Base-by-base conservation (phyloP, 1,140 invertebrate genomes). In the Coptotermes formosanus region DNA sequence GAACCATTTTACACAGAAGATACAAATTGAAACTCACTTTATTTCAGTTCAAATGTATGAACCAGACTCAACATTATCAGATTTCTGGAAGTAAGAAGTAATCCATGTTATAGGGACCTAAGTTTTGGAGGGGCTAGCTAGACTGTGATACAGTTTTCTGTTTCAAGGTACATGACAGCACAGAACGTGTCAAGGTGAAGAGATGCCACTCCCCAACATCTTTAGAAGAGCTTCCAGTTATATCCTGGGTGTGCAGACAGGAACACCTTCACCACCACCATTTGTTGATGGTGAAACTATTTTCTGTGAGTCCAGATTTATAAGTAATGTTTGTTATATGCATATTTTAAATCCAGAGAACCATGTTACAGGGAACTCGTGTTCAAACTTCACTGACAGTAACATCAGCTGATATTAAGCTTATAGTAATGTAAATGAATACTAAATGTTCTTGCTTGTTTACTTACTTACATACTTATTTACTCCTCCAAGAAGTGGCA, bases 201-300 rank as follows among this genome's bases (percentile, higher is more conserved):
- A 82, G 55, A 86, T 86, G 86, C 83, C 86, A 69, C 48, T 86
- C 9, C 82, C 52, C 8, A 86, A 52, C 55, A 84, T 86, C 9
- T 83, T 86, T 38, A 86, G 32, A 30, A 83, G 64, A 64, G 86
- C 86, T 43, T 86, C 86, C 11, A 86, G 43, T 69, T 86, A 84
- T 38, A 86, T 86, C 25, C 48, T 86, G 21, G 86, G 86, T 38
- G 55, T 52, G 9, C 55, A 52, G 43, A 86, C n/a, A 43, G 86
- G 69, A 19, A 83, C 44, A 19, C 82, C 86, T 44, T 23, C 75
- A 38, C 38, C 82, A 83, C 86, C 82, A 2, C 64, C 82, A 1
- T 86, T 84, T 52, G n/a, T n/a, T 44, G 82, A 83, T 43, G 86
- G 86, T 19, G 86, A 86, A 86, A 55, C 83, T 48, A 82, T 86